Percentiles rank a stretch among this genome's conserved stretches.
Evolutionary conservation across 1,140 invertebrate species (phyloP).

Genomic region (Forficula auricularia): DNA sequence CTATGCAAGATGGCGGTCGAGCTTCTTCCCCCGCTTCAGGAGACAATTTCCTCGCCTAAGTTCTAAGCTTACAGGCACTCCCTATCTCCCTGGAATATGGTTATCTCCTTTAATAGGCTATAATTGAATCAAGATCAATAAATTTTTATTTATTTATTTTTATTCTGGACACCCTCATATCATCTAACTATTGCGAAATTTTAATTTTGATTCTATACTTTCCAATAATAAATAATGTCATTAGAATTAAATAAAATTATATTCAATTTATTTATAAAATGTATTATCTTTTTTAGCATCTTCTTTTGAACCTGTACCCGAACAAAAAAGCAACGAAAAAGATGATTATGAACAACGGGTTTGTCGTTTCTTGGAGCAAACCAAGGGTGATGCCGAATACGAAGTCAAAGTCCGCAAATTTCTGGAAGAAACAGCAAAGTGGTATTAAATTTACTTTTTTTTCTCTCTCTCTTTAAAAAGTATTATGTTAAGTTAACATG

Average conservation of each 20-base stretch:
- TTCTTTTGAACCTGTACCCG: neutral
- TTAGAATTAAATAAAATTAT: neutral
- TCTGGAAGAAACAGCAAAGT: conserved; percentile 57
- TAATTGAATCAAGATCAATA: too few relatives aligned
- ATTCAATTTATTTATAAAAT: neutral
- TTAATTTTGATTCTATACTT: neutral
- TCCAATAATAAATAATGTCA: neutral
- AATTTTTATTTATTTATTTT: too few relatives aligned
- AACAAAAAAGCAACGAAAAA: conserved; percentile 23
- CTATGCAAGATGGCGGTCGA: too few relatives aligned
- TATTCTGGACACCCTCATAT: too few relatives aligned
- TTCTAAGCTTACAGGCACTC: too few relatives aligned
- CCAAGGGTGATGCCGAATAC: conserved; percentile 65
- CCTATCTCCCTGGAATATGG: too few relatives aligned
- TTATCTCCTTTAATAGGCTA: too few relatives aligned
- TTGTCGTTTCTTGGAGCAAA: conserved; percentile 54
- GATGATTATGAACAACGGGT: conserved; percentile 46
- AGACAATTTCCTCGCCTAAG: too few relatives aligned
- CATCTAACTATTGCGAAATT: too few relatives aligned
- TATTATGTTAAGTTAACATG: too few relatives aligned
- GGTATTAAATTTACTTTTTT: conserved; percentile 20
- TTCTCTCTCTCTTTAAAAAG: neutral
- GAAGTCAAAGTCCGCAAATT: conserved; percentile 65
- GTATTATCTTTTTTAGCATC: neutral
- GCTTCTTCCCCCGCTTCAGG: too few relatives aligned